Evolutionary conservation across 2,113 vertebrate species (phyloP), one percentile per base, ranked within the genome.

Genomic region (Vanacampus margaritifer): DNA sequence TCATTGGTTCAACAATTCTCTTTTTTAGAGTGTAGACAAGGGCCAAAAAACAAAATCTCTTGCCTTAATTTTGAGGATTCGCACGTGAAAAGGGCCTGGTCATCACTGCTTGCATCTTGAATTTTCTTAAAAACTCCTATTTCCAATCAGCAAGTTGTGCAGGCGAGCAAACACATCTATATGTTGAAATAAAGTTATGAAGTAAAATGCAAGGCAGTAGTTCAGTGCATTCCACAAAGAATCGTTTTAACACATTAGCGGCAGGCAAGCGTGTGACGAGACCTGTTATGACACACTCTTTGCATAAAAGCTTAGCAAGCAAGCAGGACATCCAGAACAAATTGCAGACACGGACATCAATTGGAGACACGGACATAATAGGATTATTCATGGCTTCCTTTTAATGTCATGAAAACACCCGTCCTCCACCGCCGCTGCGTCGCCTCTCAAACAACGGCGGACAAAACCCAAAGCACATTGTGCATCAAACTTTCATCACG

Each of bases 401-500:
- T 87, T 89, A 85, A 87, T 85, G 84, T 81, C 70, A 64, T 67
- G 32, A 79, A 84, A 80, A 65, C 63, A 60, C 64, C 64, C 74
- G 19, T 79, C 82, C 62, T 81, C 85, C 64, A 0, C 57, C 10
- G 43, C 58, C 28, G 69, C 71, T 68, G 57, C 24, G 35, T 65
- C 43, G 28, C 58, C 60, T 65, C 73, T 76, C 51, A 65, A 83
- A 81, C 78, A 69, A 58, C 56, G 37, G n/a, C 63, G 81, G 77
- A 67, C 73, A 82, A 81, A 87, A 75, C 64, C 61, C 72, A 24
- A 83, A 83, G 43, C 70, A 6, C 68, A 68, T 39, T 35, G 73
- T 43, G 65, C 84, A 86, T 88, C 64, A 87, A 88, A 87, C 64
- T 87, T 88, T 87, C 70, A 87, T 84, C 6, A 72, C 48, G 41